Evolutionary conservation across 2,888 invertebrate species (phyloP), one percentile per base, ranked within the genome.

Genomic region (Lampropteryx suffumata): DNA sequence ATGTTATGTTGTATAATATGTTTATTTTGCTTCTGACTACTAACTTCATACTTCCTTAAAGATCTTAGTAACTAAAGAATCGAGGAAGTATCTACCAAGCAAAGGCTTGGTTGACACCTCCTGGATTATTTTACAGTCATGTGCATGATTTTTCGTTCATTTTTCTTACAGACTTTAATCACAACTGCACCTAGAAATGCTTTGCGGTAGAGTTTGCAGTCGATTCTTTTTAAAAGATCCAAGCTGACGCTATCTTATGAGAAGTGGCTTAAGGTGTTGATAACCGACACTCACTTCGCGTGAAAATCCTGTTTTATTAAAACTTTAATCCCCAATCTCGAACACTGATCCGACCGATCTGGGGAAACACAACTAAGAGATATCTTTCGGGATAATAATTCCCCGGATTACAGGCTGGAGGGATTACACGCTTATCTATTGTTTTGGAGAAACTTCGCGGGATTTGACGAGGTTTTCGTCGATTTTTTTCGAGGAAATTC

Each of bases 371-470:
- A 51, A 56, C 54, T 54, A 52, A 49, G 46, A 44, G 49, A 54
- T 56, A 56, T 56, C 59, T 51, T 53, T 50, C 56, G 47, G 46
- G 50, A 55, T 47, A 51, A 54, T 56, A 56, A 56, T 39, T 56
- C 59, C 47, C 42, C 14, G 59, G 56, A 54, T 59, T 52, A 50
- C 36, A 26, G 27, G 30, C 24, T 50, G 47, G 33, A 21, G 29
- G 56, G 54, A 54, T 59, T 59, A 59, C 54, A 43, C 49, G 51
- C 49, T 54, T 56, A 59, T 56, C 59, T 59, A 59, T 59, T 59
- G 56, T 59, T 55, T 54, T 41, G 56, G 49, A 40, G 27, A 50
- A 56, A 56, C 41, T 59, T 56, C 21, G 37, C 28, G 21, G 46
- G 50, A 41, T 53, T 55, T 44, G 17, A 3, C 43, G 50, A 46